Conservation (phyloP, 2,113 vertebrate species). For the Tretioscincus oriximinensis region DNA sequence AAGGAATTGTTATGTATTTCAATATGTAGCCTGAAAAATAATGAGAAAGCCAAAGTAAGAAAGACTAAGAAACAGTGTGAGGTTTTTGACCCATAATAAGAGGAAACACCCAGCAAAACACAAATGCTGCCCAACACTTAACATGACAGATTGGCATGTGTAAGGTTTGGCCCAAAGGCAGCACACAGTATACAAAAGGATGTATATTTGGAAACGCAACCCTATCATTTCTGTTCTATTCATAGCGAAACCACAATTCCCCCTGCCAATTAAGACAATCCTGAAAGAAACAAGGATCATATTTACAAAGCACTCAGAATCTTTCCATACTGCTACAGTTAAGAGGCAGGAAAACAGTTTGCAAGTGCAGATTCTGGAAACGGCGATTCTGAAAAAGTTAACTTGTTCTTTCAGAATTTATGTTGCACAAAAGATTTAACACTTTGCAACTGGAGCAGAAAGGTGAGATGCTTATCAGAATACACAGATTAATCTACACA, state of each 20-base stretch:
- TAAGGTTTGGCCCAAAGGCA: constrained; percentile 25
- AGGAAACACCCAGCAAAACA: constrained; percentile 18
- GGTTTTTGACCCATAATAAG: constrained; percentile 13
- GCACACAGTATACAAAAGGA: constrained; percentile 39
- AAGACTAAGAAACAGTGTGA: background rate
- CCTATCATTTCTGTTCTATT: constrained; percentile 54
- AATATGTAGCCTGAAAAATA: background rate
- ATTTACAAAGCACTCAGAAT: constrained; percentile 21
- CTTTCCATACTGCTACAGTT: constrained; percentile 1
- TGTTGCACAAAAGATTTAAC: background rate
- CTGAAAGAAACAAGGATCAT: constrained; percentile 28
- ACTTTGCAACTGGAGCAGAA: background rate
- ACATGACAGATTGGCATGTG: constrained; percentile 8
- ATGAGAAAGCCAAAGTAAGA: background rate
- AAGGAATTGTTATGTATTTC: background rate
- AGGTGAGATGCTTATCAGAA: background rate
- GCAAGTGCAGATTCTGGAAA: background rate
- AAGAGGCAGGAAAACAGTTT: background rate
- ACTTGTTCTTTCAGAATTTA: background rate
- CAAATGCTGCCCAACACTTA: constrained; percentile 10
- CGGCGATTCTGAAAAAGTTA: background rate
- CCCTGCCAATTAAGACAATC: constrained; percentile 47
- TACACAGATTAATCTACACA: background rate
- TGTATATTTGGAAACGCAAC: constrained; percentile 45
- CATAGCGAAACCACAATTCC: constrained; percentile 41